phyloP scores from a whole-genome alignment of 2,797 vertebrate genomes.

The Alca torda region DNA sequence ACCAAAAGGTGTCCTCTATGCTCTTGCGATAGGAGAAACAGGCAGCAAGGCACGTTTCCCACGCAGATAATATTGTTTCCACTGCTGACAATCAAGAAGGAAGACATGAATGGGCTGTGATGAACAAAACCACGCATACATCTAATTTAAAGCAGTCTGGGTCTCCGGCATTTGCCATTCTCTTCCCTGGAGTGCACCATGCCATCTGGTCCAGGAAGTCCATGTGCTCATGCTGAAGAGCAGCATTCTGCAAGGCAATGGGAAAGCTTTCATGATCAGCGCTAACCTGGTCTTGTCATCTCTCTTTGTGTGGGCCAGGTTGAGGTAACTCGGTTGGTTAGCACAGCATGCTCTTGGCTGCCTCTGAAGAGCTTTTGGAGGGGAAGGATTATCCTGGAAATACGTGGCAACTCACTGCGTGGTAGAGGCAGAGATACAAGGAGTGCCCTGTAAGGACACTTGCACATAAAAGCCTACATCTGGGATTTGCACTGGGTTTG shows the following conservation, averaged over 20 bases:
- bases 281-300: not conserved
- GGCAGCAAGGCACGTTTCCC: not conserved
- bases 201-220: not conserved
- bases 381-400: not conserved
- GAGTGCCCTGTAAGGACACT: not conserved
- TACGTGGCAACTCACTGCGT: not conserved
- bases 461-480: not conserved
- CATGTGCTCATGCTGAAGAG: not conserved
- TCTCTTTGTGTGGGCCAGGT: not conserved
- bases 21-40: not conserved
- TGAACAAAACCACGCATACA: accelerated
- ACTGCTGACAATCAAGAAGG: not conserved
- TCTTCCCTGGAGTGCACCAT: accelerated
- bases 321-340: not conserved
- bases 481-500: not conserved
- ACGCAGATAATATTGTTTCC: not conserved
- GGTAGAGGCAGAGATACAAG: not conserved
- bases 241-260: not conserved
- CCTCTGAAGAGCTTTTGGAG: not conserved
- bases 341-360: not conserved
- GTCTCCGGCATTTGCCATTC: not conserved
- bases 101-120: not conserved
- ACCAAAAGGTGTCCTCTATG: not conserved
- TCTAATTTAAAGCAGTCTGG: not conserved
- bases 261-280: not conserved